A percentile compares a stretch with the other conserved stretches of the same genome.
phyloP scores from a whole-genome alignment of 2,113 vertebrate genomes.

The Hoplias malabaricus region DNA sequence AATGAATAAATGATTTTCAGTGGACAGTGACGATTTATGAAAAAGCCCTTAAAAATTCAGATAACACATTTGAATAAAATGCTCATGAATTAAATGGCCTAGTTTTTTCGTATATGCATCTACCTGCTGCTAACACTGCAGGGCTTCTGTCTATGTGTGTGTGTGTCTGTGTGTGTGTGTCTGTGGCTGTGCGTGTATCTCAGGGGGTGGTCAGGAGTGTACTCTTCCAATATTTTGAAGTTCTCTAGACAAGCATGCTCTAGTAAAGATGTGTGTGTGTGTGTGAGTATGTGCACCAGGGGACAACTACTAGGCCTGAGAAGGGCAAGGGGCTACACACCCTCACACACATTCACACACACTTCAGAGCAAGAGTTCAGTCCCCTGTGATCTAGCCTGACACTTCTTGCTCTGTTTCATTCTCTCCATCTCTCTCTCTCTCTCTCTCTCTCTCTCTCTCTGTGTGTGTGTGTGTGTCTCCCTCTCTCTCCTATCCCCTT shows the following conservation, averaged over 20 bases:
- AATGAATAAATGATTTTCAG: too few relatives aligned
- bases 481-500: too few relatives aligned
- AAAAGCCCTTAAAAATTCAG: too few relatives aligned
- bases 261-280: neutral
- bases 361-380: constrained; percentile 30
- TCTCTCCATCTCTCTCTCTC: constrained; percentile 32
- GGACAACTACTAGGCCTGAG: neutral
- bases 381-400: constrained; percentile 61
- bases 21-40: too few relatives aligned
- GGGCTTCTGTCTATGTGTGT: neutral
- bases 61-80: too few relatives aligned
- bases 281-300: neutral
- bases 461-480: too few relatives aligned
- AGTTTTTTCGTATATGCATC: neutral
- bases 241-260: neutral
- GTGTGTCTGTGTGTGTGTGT: neutral
- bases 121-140: neutral
- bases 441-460: too few relatives aligned
- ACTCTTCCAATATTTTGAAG: constrained; percentile 7
- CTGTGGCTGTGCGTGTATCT: neutral
- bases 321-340: neutral
- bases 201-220: neutral
- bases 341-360: constrained; percentile 7
- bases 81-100: neutral
- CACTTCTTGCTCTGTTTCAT: too few relatives aligned